A percentile compares a stretch with the other conserved stretches of the same genome.
phyloP scores from a whole-genome alignment of 2,888 invertebrate genomes.

The Cheilosia vernalis region DNA sequence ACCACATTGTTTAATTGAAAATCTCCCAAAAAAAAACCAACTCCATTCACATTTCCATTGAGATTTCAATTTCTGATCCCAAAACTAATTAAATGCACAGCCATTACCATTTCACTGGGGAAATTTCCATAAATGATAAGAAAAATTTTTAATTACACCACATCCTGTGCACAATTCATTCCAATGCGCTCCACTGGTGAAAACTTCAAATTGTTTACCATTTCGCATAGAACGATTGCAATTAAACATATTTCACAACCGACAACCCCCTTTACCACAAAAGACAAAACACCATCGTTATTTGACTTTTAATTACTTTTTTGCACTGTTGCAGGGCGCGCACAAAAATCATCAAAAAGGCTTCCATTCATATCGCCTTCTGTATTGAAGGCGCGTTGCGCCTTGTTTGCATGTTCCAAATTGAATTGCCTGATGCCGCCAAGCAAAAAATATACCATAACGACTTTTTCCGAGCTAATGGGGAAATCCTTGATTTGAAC shows the following conservation, averaged over 20 bases:
- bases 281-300: constrained; percentile 73
- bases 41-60: constrained; percentile 29
- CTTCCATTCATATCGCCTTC: constrained; percentile 54
- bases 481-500: constrained; percentile 66
- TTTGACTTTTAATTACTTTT: constrained; percentile 74
- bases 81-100: constrained; percentile 66
- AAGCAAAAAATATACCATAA: constrained; percentile 19
- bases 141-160: constrained; percentile 71
- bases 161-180: constrained; percentile 70
- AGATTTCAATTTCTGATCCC: constrained; percentile 71
- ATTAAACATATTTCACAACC: constrained; percentile 64
- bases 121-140: constrained; percentile 70
- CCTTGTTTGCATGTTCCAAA: constrained; percentile 71
- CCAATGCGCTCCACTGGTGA: constrained; percentile 56
- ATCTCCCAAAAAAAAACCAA: constrained; percentile 48
- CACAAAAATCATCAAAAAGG: constrained; percentile 64
- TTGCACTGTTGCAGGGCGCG: constrained; percentile 64
- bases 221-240: constrained; percentile 71
- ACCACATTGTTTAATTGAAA: constrained; percentile 49
- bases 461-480: constrained; percentile 60
- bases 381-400: constrained; percentile 52
- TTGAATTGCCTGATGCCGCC: constrained; percentile 57
- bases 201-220: constrained; percentile 75
- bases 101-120: constrained; percentile 60
- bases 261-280: constrained; percentile 7